Conservation (phyloP, 2,888 invertebrate genomes). For the Brenthis hecate region DNA sequence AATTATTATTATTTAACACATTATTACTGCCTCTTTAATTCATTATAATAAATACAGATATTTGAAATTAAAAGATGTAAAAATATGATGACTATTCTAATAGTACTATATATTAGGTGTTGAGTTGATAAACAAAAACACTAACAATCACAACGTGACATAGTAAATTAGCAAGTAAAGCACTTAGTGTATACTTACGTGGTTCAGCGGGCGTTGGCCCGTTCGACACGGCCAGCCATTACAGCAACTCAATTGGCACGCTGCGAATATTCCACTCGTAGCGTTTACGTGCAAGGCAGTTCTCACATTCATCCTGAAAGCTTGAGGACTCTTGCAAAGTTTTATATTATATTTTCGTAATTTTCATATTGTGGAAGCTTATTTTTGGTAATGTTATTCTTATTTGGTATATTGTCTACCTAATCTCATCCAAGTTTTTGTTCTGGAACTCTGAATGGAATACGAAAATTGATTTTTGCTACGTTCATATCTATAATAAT, state of each 20-base stretch:
- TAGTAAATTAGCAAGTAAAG: constrained; percentile 12
- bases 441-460: no score
- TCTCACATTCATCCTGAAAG: constrained; percentile 14
- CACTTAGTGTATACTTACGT: constrained; percentile 20
- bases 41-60: no score
- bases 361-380: neutral
- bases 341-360: neutral
- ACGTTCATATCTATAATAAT: no score
- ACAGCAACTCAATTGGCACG: constrained; percentile 3
- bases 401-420: neutral
- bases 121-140: neutral
- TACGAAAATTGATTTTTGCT: no score
- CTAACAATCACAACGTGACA: constrained; percentile 10
- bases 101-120: neutral
- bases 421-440: no score
- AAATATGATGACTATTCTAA: no score
- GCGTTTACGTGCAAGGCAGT: constrained; percentile 6
- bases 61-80: no score
- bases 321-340: neutral
- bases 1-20: no score
- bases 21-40: no score
- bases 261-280: constrained; percentile 15
- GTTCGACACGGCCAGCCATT: constrained; percentile 19
- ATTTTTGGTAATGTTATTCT: neutral
- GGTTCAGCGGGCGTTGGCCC: constrained; percentile 28